Conservation (phyloP, 1,140 invertebrate genomes). For the Holotrichia oblita region DNA sequence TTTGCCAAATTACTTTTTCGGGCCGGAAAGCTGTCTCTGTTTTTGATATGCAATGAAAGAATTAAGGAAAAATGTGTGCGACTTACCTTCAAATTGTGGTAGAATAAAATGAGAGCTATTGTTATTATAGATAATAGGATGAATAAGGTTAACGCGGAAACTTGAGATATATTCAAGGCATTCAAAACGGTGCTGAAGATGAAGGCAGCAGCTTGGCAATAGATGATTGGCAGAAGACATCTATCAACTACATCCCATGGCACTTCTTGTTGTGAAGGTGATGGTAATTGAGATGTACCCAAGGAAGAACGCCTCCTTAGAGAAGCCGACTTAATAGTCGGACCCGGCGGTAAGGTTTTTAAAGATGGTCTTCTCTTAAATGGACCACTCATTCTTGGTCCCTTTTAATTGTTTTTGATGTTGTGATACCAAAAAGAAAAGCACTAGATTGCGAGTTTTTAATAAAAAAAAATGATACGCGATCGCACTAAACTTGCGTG, state of each 20-base stretch:
- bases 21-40: neutral
- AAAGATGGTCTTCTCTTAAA: slow-evolving; percentile 58
- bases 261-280: slow-evolving; percentile 62
- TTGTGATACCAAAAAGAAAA: neutral
- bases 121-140: slow-evolving; percentile 76
- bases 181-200: slow-evolving; percentile 77
- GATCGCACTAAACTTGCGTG: slow-evolving; percentile 18
- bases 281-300: slow-evolving; percentile 42
- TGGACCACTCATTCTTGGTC: slow-evolving; percentile 56
- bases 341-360: slow-evolving; percentile 53
- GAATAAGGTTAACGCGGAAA: slow-evolving; percentile 79
- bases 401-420: neutral
- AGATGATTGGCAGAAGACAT: slow-evolving; percentile 76
- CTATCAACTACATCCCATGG: slow-evolving; percentile 83
- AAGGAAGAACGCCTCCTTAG: slow-evolving; percentile 40
- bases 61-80: neutral
- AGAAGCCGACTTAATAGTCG: slow-evolving; percentile 43
- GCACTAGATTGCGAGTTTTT: neutral
- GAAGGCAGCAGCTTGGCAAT: slow-evolving; percentile 81
- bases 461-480: neutral
- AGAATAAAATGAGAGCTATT: slow-evolving; percentile 77
- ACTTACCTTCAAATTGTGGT: slow-evolving; percentile 82
- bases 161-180: slow-evolving; percentile 73
- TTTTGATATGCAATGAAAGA: neutral
- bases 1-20: too few species aligned